phyloP scores from a whole-genome alignment of 2,888 invertebrate species.

The Morpho deidamia region DNA sequence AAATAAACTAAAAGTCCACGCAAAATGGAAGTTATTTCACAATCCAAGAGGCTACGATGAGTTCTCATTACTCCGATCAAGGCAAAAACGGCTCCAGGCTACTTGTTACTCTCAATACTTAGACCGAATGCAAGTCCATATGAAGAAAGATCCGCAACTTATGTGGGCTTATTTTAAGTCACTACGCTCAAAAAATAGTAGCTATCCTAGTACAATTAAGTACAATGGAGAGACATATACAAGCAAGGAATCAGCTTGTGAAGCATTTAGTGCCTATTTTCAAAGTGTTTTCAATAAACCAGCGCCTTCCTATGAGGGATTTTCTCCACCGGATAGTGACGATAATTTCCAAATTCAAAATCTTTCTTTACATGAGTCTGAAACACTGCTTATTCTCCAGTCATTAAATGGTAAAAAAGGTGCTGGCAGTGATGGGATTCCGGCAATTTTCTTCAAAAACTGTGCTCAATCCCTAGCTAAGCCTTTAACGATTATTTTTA shows the following conservation, averaged over 20 bases:
- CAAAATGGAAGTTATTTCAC: conserved; percentile 9
- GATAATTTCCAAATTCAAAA: not conserved
- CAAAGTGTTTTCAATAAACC: not conserved
- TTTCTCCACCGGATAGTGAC: no score
- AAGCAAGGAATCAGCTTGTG: not conserved
- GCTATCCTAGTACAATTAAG: conserved; percentile 13
- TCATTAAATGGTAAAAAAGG: not conserved
- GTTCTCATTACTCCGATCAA: conserved; percentile 6
- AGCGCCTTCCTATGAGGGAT: not conserved
- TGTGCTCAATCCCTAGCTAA: not conserved
- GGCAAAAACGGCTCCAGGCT: conserved; percentile 1
- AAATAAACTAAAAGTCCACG: conserved; percentile 14
- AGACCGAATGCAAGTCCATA: conserved; percentile 1
- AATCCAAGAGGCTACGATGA: conserved; percentile 16
- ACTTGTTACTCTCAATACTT: conserved; percentile 6
- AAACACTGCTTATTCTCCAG: not conserved
- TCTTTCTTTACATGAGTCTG: not conserved
- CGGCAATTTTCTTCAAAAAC: not conserved
- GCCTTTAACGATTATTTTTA: not conserved
- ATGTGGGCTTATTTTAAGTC: conserved; percentile 17
- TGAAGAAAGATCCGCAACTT: conserved; percentile 11
- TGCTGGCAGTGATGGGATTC: not conserved
- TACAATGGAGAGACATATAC: not conserved
- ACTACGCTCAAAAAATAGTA: conserved; percentile 1
- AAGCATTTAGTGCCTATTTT: not conserved